Conservation (phyloP, 1,140 invertebrate genomes). For the Condylostylus longicornis region DNA sequence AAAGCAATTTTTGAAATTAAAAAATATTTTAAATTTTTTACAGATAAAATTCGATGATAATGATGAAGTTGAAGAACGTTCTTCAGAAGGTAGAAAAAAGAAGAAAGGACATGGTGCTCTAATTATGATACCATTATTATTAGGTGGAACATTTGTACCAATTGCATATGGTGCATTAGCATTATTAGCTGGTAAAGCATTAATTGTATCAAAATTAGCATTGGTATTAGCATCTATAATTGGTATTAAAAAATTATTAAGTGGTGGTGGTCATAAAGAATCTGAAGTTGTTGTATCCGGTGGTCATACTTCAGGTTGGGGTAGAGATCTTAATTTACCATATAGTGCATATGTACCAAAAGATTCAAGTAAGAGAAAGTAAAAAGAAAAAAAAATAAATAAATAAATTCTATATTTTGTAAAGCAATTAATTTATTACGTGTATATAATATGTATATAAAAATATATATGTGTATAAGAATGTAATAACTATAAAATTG, state of each 20-base stretch:
- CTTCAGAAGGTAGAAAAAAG: constrained; percentile 28
- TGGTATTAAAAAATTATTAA: constrained; percentile 63
- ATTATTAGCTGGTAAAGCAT: constrained; percentile 63
- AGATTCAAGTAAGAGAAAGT: constrained; percentile 6
- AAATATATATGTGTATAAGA: no score
- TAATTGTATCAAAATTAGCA: constrained; percentile 69
- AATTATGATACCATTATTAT: constrained; percentile 56
- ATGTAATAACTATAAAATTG: no score
- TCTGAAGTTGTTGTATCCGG: constrained; percentile 50
- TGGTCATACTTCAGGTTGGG: constrained; percentile 51
- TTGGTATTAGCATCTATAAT: constrained; percentile 66
- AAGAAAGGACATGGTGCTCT: constrained; percentile 55
- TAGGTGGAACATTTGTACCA: constrained; percentile 62
- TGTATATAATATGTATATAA: no score
- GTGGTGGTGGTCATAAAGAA: constrained; percentile 41
- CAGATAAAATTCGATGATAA: constrained; percentile 23
- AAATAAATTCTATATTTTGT: no score
- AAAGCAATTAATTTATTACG: no score
- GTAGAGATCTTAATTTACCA: constrained; percentile 47
- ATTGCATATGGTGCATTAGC: constrained; percentile 62
- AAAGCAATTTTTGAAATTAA: no score
- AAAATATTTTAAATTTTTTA: background rate
- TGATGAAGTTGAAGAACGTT: constrained; percentile 8
- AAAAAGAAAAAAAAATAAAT: no score
- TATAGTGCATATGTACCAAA: constrained; percentile 45